Evolutionary conservation across 2,797 vertebrate species (phyloP).

Genomic region (Leucoraja ocellata): DNA sequence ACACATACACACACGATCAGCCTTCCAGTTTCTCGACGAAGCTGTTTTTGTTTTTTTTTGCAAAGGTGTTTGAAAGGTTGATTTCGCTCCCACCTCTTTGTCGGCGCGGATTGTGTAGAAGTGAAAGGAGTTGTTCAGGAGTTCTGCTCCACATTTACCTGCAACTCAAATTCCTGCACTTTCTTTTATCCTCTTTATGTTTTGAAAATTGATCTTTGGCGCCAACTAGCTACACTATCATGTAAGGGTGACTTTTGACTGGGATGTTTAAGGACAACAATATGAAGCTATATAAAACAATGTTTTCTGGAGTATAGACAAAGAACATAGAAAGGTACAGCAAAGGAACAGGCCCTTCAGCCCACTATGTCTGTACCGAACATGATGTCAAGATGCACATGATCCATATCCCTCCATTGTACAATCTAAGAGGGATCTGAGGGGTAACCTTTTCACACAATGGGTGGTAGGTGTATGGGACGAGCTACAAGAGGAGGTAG

Average conservation of each 20-base stretch:
- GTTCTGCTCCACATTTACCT: not conserved
- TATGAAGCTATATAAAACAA: slow-evolving; percentile 36
- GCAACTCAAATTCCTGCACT: slow-evolving; percentile 10
- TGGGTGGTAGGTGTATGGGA: too few relatives aligned
- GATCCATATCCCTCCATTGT: too few relatives aligned
- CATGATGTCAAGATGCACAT: too few relatives aligned
- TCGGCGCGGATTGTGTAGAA: not conserved
- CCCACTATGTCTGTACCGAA: too few relatives aligned
- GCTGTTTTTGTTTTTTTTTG: not conserved
- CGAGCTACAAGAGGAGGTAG: too few relatives aligned
- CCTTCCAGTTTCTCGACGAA: not conserved
- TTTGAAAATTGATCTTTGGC: slow-evolving; percentile 60
- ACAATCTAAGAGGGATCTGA: not conserved
- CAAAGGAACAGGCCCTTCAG: too few relatives aligned
- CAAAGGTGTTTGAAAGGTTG: not conserved
- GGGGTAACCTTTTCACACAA: too few relatives aligned
- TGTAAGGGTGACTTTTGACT: slow-evolving; percentile 33
- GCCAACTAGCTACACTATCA: slow-evolving; percentile 63
- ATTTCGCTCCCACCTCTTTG: not conserved
- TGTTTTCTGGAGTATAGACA: not conserved
- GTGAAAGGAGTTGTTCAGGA: not conserved
- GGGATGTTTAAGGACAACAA: slow-evolving; percentile 1
- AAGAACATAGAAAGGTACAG: too few relatives aligned
- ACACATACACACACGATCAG: not conserved
- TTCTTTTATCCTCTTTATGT: not conserved